A percentile compares a stretch with the other conserved stretches of the same genome.
Evolutionary conservation across 2,797 vertebrate species (phyloP).

Genomic region (Crypturellus tataupa): DNA sequence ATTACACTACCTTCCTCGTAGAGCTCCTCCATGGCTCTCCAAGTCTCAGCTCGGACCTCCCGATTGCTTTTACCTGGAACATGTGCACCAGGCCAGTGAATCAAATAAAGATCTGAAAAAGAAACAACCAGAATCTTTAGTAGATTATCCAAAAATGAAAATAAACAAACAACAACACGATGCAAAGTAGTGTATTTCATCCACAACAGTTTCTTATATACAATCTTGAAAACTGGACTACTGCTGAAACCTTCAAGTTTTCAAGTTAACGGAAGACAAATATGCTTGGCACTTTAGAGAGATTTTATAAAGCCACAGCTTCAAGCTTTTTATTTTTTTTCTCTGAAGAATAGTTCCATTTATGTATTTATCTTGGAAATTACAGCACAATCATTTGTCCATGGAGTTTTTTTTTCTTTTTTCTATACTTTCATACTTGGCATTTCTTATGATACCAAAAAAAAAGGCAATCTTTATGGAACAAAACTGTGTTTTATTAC

Average conservation of each 20-base stretch:
- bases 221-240: not conserved
- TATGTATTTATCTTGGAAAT: not conserved
- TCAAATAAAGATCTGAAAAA: constrained; percentile 86
- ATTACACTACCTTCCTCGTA: constrained; percentile 77
- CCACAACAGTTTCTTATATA: not conserved
- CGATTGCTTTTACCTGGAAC: constrained; percentile 70
- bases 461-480: not conserved
- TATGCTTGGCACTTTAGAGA: not conserved
- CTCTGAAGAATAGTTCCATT: not conserved
- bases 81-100: constrained; percentile 83
- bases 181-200: not conserved
- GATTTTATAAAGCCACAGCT: not conserved
- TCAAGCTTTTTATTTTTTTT: not conserved
- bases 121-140: constrained; percentile 22
- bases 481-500: not conserved
- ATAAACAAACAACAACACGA: not conserved
- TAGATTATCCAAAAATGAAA: not conserved
- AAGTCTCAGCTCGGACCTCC: constrained; percentile 84
- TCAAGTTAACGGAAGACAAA: not conserved
- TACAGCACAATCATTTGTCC: not conserved
- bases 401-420: not conserved
- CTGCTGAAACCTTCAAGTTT: not conserved
- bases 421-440: not conserved
- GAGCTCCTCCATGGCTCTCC: constrained; percentile 83
- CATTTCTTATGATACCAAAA: not conserved